Base-by-base conservation (phyloP, 1,140 invertebrate genomes). In the Goniozus legneri region DNA sequence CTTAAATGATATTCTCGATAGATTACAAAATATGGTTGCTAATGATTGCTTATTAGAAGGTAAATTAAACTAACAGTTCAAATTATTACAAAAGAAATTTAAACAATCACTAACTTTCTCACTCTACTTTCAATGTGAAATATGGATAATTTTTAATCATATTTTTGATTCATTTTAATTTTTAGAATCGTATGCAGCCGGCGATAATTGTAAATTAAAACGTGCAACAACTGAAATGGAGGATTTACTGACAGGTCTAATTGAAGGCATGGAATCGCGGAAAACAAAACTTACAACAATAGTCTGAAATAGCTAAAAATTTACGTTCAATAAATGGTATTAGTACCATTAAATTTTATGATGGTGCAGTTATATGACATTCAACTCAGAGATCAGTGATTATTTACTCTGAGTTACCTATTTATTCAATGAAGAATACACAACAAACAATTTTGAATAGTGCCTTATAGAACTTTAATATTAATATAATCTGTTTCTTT, bases 21-120 rank as follows among this genome's bases (percentile, higher is more conserved):
- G 74, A 56, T 59, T 79, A 33, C 77, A 78, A 62, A 76, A 77
- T 60, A 76, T 79, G 72, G 73, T 79, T 12, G 67, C 75, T 13
- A 76, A 76, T 33, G 75, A 77, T 31, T 76, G 62, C 53, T 59
- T 68, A 39, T 60, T 73, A 2, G 71, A 77, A 52, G 72, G 73
- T 65, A 67, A 58, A 50, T 52, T 15, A 33, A 10, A 40, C 22
- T 40, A 13, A 32, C 18, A 31, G 32, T n/a, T n/a, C n/a, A n/a
- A 8, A 8, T 21, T 42, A 7, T 15, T 16, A 21, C 14, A 14
- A 14, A 18, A 30, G 0, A 8, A 24, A 37, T 30, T 38, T 30
- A 19, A 22, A 16, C 20, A 42, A 31, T 8, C n/a, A n/a, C n/a
- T n/a, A n/a, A n/a, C n/a, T n/a, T n/a, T n/a, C n/a, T n/a, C n/a